Base-by-base conservation (phyloP, 2,888 invertebrate genomes). In the Agonopterix subpropinquella region DNA sequence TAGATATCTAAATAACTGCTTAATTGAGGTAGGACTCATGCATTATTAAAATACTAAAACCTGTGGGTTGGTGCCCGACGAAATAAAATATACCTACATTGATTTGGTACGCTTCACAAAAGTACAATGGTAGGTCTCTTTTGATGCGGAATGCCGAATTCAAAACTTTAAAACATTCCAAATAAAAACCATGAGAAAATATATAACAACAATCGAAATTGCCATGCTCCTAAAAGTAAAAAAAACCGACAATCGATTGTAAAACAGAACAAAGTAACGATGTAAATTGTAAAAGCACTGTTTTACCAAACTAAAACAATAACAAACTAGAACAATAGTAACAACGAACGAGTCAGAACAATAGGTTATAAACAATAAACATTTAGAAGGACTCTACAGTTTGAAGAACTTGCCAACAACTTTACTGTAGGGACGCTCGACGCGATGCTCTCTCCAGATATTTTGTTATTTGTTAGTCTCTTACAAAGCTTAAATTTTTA, bases 381-480 rank as follows among this genome's bases (percentile, higher is more conserved):
- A 73, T 68, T 71, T 58, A 63, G 72, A 69, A 77, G 70, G 71
- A 68, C 70, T 65, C 66, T 69, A 71, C 60, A 67, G 65, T 63
- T 64, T 65, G n/a, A n/a, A 39, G 13, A 13, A n/a, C 63, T 59
- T 57, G 70, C 66, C 70, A 77, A 73, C 65, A 73, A 76, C 73
- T 73, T 75, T 58, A 64, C 67, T 68, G 71, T 69, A 71, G 59
- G 62, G 70, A 61, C 62, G 62, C 69, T 65, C 64, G 73, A 68
- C 71, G 70, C 71, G 70, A 68, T 70, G 13, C 13, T 70, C 62
- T 28, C 65, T 64, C 54, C 55, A 59, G 55, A 54, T 58, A 54
- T 41, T 43, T 47, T 43, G 39, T 28, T 41, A 37, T 67, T 57
- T 48, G 54, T 50, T 47, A 59, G 66, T 39, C 10, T 39, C 39